Evolutionary conservation across 2,113 vertebrate species (phyloP), one percentile per base, ranked within the genome.

Genomic region (Falcunculus frontatus): DNA sequence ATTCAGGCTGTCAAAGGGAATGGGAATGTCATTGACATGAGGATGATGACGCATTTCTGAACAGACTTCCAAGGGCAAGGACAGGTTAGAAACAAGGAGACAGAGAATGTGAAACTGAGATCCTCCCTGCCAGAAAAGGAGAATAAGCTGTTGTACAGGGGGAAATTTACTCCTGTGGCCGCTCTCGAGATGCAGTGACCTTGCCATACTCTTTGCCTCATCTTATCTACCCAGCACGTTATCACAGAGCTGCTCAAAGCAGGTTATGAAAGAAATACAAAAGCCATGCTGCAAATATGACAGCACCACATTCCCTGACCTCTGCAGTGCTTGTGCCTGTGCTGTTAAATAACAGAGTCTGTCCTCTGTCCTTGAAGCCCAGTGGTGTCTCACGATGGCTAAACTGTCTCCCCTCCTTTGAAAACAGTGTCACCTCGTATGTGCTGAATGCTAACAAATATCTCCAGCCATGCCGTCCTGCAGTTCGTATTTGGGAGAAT

Each of bases 381-480:
- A 39, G 27, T 6, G 15, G 9, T 44, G 47, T 53, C 21, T 59
- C 30, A 55, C 0, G 1, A 44, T 1, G 15, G 65, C 30, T 84
- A 26, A 87, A 70, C 9, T 55, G 33, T 37, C 27, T 41, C 47
- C 62, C 10, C 19, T 78, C 30, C 22, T 72, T 44, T 60, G 50
- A 13, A 69, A 84, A 73, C 5, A 30, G 20, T 15, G 3, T 25
- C 33, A 2, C 17, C 47, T 78, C 0, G 0, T 29, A 6, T 13
- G 14, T 55, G 4, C 47, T 78, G 39, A 70, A 50, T 39, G 15
- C 3, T 33, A 49, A 72, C 14, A n/a, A 67, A 25, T 7, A 9
- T 29, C 29, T 79, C 13, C 44, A 75, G 47, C 12, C 21, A 11
- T 2, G 7, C 41, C 44, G 20, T 10, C 42, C 52, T 50, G 27